Conservation (phyloP, 2,888 invertebrate species). For the Xestobium rufovillosum region DNA sequence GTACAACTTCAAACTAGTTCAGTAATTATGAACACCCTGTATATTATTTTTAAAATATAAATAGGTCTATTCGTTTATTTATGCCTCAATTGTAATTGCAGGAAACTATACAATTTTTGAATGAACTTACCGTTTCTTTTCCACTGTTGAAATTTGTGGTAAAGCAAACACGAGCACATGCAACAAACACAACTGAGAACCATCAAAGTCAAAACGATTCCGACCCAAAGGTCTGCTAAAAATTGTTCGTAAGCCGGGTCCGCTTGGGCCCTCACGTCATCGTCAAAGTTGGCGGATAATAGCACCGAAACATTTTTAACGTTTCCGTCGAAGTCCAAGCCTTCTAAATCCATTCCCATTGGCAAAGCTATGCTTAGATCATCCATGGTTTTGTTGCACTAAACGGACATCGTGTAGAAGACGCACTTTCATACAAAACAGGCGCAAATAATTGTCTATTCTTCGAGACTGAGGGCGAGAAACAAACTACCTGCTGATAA, state of each 20-base stretch:
- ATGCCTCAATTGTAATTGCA: too few relatives aligned
- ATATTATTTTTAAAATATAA: too few relatives aligned
- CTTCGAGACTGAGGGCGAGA: too few relatives aligned
- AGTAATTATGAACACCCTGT: too few relatives aligned
- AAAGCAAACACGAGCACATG: slow-evolving; percentile 55
- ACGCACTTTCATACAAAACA: slow-evolving; percentile 3
- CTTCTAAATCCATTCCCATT: slow-evolving; percentile 13
- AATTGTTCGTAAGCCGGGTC: slow-evolving; percentile 50
- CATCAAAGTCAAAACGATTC: slow-evolving; percentile 52
- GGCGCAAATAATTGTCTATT: too few relatives aligned
- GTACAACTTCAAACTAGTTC: too few relatives aligned
- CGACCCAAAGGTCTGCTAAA: slow-evolving; percentile 57
- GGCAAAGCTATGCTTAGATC: slow-evolving; percentile 22
- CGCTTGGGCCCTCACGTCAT: slow-evolving; percentile 23
- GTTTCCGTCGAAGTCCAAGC: slow-evolving; percentile 17
- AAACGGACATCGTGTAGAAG: slow-evolving; percentile 4
- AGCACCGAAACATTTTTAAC: slow-evolving; percentile 29
- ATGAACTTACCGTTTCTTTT: slow-evolving; percentile 53
- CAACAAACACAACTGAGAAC: slow-evolving; percentile 55
- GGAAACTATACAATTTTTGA: too few relatives aligned
- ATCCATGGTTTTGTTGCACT: too few relatives aligned
- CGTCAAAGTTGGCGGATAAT: slow-evolving; percentile 24
- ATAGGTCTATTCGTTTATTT: too few relatives aligned
- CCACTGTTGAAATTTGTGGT: slow-evolving; percentile 59
- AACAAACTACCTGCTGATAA: too few relatives aligned